Percentiles rank a stretch among this genome's conserved stretches.
phyloP scores from a whole-genome alignment of 2,113 vertebrate species.

The Ceuthmochares aereus region DNA sequence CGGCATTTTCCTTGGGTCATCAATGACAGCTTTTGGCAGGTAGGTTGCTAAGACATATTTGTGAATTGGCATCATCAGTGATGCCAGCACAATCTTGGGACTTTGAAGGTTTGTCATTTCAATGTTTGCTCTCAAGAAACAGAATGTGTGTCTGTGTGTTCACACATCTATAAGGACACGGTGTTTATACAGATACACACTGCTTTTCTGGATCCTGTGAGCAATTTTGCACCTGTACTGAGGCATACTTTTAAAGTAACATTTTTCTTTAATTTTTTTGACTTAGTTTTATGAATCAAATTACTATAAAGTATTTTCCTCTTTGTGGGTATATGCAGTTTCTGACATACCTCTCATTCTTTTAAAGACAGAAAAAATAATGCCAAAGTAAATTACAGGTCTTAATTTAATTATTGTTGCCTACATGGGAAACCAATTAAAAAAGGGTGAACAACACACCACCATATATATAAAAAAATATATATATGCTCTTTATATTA shows the following conservation, averaged over 20 bases:
- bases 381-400: background rate
- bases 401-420: background rate
- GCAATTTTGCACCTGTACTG: background rate
- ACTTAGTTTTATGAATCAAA: too few species aligned
- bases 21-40: background rate
- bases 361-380: background rate
- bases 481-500: too few species aligned
- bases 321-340: background rate
- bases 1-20: background rate
- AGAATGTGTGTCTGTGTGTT: background rate
- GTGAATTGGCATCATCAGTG: background rate
- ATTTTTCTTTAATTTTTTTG: background rate
- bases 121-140: background rate
- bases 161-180: background rate
- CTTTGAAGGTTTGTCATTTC: background rate
- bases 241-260: background rate
- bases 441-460: background rate
- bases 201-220: background rate
- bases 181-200: rapidly evolving
- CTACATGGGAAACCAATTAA: background rate
- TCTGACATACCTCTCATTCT: background rate
- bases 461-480: too few species aligned
- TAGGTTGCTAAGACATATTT: background rate
- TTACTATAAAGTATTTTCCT: background rate
- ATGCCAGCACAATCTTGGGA: background rate